Conservation (phyloP, 2,113 vertebrate genomes). For the Rhinoptilus africanus region DNA sequence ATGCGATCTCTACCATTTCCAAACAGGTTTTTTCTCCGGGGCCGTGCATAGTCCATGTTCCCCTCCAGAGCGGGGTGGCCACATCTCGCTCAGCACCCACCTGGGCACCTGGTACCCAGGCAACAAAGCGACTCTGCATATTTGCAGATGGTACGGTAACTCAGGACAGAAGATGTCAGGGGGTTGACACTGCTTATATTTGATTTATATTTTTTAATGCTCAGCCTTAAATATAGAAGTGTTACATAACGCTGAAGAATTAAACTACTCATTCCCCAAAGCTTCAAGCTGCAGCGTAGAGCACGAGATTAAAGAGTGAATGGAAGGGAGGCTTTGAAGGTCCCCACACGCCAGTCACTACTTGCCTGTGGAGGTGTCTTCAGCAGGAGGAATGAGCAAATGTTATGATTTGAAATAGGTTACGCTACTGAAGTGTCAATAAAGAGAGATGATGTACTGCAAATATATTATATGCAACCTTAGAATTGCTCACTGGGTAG, state of each 20-base stretch:
- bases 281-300: neutral
- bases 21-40: neutral
- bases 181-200: neutral
- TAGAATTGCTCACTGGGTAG: neutral
- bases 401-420: neutral
- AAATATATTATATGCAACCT: neutral
- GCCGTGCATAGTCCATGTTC: neutral
- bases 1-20: fast-evolving
- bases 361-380: neutral
- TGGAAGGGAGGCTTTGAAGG: neutral
- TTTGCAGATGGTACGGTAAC: neutral
- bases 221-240: neutral
- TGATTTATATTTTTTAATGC: neutral
- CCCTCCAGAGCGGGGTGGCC: neutral
- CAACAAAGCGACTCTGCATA: neutral
- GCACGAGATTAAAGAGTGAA: neutral
- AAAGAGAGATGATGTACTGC: neutral
- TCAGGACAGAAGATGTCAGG: neutral
- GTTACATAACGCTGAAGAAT: neutral
- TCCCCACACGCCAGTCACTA: neutral
- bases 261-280: neutral
- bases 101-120: neutral
- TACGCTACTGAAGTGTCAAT: neutral
- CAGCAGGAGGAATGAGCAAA: neutral
- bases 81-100: neutral